A percentile compares a stretch with the other conserved stretches of the same genome.
Evolutionary conservation across 2,888 invertebrate genomes (phyloP).

Genomic region (Rhingia rostrata): DNA sequence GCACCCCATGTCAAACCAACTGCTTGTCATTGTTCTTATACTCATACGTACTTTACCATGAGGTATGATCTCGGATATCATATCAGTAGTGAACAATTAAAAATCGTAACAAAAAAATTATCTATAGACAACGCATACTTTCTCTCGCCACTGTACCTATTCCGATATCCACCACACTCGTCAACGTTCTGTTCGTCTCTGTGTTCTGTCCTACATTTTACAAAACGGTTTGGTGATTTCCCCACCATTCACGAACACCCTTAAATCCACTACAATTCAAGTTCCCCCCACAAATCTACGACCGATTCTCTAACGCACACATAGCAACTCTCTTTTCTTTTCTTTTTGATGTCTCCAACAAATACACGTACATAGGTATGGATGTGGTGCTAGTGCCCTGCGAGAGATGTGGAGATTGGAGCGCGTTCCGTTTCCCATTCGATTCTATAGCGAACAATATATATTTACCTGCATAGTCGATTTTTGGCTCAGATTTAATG

Average conservation of each 20-base stretch:
- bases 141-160: too few relatives aligned
- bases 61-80: too few relatives aligned
- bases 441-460: slow-evolving; percentile 25
- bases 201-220: slow-evolving; percentile 29
- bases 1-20: too few relatives aligned
- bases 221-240: slow-evolving; percentile 7
- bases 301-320: not conserved
- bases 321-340: not conserved
- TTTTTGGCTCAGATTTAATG: slow-evolving; percentile 19
- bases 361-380: not conserved
- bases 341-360: not conserved
- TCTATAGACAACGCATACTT: too few relatives aligned
- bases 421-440: slow-evolving; percentile 36
- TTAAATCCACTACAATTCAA: not conserved
- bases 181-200: slow-evolving; percentile 10
- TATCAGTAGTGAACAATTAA: too few relatives aligned
- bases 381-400: slow-evolving; percentile 1
- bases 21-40: too few relatives aligned
- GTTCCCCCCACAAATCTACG: too few relatives aligned
- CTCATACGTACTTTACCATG: too few relatives aligned
- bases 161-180: not conserved
- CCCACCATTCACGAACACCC: not conserved
- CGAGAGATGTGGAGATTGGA: slow-evolving; percentile 2
- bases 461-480: slow-evolving; percentile 32
- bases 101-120: too few relatives aligned